Base-by-base conservation (phyloP, 2,888 invertebrate species). In the Nomada lathburiana region DNA sequence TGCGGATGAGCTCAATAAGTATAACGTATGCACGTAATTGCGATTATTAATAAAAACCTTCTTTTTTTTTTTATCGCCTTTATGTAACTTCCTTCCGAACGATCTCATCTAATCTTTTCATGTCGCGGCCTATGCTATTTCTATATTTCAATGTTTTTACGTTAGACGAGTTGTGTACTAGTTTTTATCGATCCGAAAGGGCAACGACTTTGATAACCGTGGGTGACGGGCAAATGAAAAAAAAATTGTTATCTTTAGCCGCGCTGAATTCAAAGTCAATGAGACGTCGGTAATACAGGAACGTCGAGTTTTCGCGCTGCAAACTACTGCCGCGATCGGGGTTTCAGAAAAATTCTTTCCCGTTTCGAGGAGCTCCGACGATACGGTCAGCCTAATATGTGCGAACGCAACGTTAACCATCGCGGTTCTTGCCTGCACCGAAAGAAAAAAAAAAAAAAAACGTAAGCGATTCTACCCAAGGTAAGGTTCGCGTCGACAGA, bases 41-140 rank as follows among this genome's bases (percentile, higher is more conserved):
- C 72, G 68, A 79, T 55, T 71, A n/a, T 52, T 70, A 80, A 80
- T 80, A 78, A 80, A 80, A 42, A 16, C 26, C 26, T 67, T 80
- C 44, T 44, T 7, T 44, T 47, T 47, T 47, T 47, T 47, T 47
- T 3, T 47, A 47, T 11, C 16, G 2, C 3, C 47, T 36, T 78
- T 65, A 18, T 77, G 78, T 57, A 47, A 50, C 29, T 42, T 13
- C 26, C 16, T 26, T 13, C 4, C 47, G 20, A 23, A n/a, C 26
- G 59, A 29, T 13, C 16, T 42, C 53, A 52, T 16, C 20, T 20
- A 11, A 42, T 29, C 20, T 2, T 18, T 29, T 1, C 23, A 0
- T 2, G 1, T 47, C n/a, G 5, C 52, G 23, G 23, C 13, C 7
- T 16, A 1, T 5, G 5, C 7, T 9, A 13, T 2, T 18, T 18